Base-by-base conservation (phyloP, 2,797 vertebrate genomes). In the Scomberomorus guttatus region DNA sequence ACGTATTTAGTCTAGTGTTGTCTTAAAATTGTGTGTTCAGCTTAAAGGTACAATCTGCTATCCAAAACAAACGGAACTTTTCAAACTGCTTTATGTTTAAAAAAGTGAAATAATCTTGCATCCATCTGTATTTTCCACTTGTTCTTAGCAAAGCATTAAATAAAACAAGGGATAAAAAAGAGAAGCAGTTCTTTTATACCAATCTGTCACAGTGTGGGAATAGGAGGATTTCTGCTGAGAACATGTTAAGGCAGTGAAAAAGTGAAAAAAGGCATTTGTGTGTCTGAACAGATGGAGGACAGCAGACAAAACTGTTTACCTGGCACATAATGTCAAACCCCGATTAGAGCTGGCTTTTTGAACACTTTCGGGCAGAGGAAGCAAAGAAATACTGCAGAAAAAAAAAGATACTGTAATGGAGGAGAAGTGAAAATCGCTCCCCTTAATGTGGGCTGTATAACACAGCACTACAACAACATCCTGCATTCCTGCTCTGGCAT, bases 281-380 rank as follows among this genome's bases (percentile, higher is more conserved):
- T 70, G 63, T 75, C 64, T 74, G 81, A 90, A 67, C 71, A 87
- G 75, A 86, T 77, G 68, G 79, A 84, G 63, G 83, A 29, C 42
- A 78, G 67, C 57, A 67, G 60, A 74, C 48, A 57, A 75, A 87
- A 86, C 42, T 79, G 79, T 87, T 84, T 76, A 81, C 77, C 72
- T 71, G 61, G 73, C 75, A 90, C 65, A 77, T 80, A 22, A 75
- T 72, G 73, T 86, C 70, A 79, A 77, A 82, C 69, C 72, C 70
- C 62, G 55, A 77, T 78, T 52, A 71, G 34, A 79, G 60, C n/a
- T 27, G 48, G 48, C 24, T 72, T 59, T 81, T 56, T 70, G 20
- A 70, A 66, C 72, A 70, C 32, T 69, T 83, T 46, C 15, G 34
- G 76, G 29, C 48, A 50, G 25, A 63, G 46, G 44, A 80, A 39